A percentile compares a stretch with the other conserved stretches of the same genome.
Evolutionary conservation across 2,888 invertebrate species (phyloP).

Genomic region (Drosophila ochracea): DNA sequence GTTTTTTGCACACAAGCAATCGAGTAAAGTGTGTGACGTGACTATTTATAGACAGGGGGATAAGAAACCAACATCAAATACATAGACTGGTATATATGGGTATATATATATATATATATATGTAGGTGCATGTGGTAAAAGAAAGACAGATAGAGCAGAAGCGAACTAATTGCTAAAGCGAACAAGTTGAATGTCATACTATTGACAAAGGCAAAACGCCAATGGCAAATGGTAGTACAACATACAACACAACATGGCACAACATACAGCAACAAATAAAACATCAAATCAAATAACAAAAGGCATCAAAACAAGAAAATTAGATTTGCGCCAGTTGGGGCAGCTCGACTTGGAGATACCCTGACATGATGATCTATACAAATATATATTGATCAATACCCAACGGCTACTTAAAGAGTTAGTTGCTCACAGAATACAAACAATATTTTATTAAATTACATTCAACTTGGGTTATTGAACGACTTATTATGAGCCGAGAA

Average conservation of each 20-base stretch:
- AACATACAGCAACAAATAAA: slow-evolving; percentile 13
- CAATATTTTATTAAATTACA: neutral
- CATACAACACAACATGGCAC: slow-evolving; percentile 1
- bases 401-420: neutral
- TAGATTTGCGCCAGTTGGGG: neutral
- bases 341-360: neutral
- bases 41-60: slow-evolving; percentile 10
- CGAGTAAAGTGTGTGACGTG: neutral
- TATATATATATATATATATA: neutral
- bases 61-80: neutral
- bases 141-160: neutral
- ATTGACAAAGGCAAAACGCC: slow-evolving; percentile 3
- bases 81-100: neutral
- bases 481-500: neutral
- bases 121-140: neutral
- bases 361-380: neutral
- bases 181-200: slow-evolving; percentile 21
- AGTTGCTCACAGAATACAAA: neutral
- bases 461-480: rapidly evolving
- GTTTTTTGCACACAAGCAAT: neutral
- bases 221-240: slow-evolving; percentile 9
- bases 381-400: neutral
- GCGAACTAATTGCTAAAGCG: slow-evolving; percentile 15
- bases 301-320: neutral
- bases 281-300: slow-evolving; percentile 2